Evolutionary conservation across 2,888 invertebrate genomes (phyloP).

Genomic region (Heliconius cydno): DNA sequence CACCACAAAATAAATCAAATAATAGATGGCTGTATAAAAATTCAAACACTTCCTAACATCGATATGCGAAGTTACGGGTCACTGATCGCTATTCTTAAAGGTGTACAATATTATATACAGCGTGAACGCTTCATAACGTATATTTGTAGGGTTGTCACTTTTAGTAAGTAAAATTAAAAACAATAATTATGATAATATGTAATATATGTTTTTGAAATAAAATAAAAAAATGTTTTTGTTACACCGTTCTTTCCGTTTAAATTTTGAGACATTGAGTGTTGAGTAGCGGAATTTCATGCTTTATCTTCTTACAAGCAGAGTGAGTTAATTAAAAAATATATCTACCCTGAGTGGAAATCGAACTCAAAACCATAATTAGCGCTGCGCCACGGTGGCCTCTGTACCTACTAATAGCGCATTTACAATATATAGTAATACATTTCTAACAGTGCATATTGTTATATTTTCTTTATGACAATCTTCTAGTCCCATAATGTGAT

Average conservation of each 20-base stretch:
- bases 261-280: neutral
- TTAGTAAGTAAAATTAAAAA: neutral
- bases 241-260: no score
- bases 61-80: slow-evolving; percentile 27
- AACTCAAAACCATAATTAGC: neutral
- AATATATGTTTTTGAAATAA: no score
- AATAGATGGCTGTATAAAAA: slow-evolving; percentile 2
- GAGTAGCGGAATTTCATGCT: neutral
- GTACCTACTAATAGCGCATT: neutral
- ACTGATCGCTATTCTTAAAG: slow-evolving; percentile 28
- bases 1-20: neutral
- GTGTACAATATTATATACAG: slow-evolving; percentile 25
- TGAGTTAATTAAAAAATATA: neutral
- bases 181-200: neutral
- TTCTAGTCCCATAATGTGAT: slow-evolving; percentile 36
- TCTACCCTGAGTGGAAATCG: neutral
- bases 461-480: neutral
- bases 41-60: slow-evolving; percentile 16
- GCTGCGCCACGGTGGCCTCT: neutral
- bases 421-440: neutral
- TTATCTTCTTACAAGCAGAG: neutral
- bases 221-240: no score
- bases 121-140: slow-evolving; percentile 34
- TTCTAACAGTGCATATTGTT: neutral
- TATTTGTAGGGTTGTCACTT: slow-evolving; percentile 29